Percentiles rank a stretch among this genome's conserved stretches.
These are phyloP conservation scores for Blennius ocellaris DNA, from an alignment of 2,113 vertebrate genomes.

Conservation along the genomic window DNA sequence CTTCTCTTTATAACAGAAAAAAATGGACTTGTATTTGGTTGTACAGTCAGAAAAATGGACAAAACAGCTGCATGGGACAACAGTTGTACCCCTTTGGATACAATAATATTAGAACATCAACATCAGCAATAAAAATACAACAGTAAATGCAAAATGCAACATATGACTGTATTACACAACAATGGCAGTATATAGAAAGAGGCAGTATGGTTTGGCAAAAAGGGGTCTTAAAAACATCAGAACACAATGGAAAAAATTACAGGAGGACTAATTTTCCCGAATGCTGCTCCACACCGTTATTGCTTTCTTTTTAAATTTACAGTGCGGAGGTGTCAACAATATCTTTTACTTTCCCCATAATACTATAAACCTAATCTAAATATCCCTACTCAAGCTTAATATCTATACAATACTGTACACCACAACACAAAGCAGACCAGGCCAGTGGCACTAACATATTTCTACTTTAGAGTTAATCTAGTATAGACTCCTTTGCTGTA, in stretches of 20 bases:
- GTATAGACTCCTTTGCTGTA: slow-evolving; percentile 10
- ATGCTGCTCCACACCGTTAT: slow-evolving; percentile 63
- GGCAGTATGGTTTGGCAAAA: slow-evolving; percentile 50
- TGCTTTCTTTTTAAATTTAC: slow-evolving; percentile 33
- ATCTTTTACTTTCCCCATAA: slow-evolving; percentile 33
- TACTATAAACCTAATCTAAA: slow-evolving; percentile 55
- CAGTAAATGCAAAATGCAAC: slow-evolving; percentile 70
- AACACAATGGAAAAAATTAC: slow-evolving; percentile 44
- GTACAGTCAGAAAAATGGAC: slow-evolving; percentile 51
- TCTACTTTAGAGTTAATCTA: slow-evolving; percentile 42
- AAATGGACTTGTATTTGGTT: slow-evolving; percentile 68
- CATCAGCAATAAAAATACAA: slow-evolving; percentile 74
- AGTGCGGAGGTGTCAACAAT: slow-evolving; percentile 64
- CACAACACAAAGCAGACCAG: slow-evolving; percentile 64
- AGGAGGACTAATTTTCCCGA: slow-evolving; percentile 5
- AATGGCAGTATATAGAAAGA: slow-evolving; percentile 60
- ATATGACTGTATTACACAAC: slow-evolving; percentile 61
- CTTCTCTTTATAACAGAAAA: slow-evolving; percentile 74
- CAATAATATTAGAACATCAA: slow-evolving; percentile 71
- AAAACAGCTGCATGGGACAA: slow-evolving; percentile 43
- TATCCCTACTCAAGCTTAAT: slow-evolving; percentile 50
- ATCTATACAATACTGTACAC: slow-evolving; percentile 65
- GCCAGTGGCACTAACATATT: slow-evolving; percentile 38
- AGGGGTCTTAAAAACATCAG: slow-evolving; percentile 52
- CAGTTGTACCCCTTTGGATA: slow-evolving; percentile 42